Percentiles rank a stretch among this genome's conserved stretches.
phyloP scores from a whole-genome alignment of 2,797 vertebrate species.

The Pantherophis vulpinus region DNA sequence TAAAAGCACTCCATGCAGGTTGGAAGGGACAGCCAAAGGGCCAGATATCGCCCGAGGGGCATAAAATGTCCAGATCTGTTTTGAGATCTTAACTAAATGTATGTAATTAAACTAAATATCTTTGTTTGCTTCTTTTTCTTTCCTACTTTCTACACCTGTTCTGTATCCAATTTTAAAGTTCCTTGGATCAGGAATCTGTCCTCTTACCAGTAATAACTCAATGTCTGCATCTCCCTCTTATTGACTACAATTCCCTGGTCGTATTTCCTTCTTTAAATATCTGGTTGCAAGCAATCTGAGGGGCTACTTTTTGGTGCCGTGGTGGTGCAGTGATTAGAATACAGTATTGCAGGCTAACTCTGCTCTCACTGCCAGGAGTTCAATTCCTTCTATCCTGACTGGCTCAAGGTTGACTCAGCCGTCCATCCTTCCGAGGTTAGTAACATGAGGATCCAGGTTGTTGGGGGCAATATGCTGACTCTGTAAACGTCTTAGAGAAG shows the following conservation, averaged over 20 bases:
- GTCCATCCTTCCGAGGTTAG: background rate
- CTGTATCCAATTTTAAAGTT: background rate
- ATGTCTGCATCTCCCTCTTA: background rate
- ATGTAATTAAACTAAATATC: background rate
- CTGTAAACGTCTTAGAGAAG: background rate
- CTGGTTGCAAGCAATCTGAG: background rate
- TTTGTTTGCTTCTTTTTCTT: background rate
- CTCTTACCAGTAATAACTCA: background rate
- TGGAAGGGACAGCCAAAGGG: background rate
- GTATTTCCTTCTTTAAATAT: background rate
- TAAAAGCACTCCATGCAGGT: background rate
- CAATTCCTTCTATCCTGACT: background rate
- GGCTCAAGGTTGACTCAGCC: background rate
- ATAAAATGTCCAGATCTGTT: background rate
- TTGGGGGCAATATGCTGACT: background rate
- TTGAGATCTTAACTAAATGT: background rate
- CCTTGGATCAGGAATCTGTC: background rate
- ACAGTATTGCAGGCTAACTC: background rate
- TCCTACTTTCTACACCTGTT: background rate
- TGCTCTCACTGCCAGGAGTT: background rate
- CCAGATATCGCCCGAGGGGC: accelerated
- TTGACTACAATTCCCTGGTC: background rate
- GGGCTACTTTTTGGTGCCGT: background rate
- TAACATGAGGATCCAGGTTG: background rate
- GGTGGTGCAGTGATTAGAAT: background rate